These are phyloP conservation scores for Cybosia mesomella DNA, from an alignment of 2,888 invertebrate species.

Conservation along the genomic window DNA sequence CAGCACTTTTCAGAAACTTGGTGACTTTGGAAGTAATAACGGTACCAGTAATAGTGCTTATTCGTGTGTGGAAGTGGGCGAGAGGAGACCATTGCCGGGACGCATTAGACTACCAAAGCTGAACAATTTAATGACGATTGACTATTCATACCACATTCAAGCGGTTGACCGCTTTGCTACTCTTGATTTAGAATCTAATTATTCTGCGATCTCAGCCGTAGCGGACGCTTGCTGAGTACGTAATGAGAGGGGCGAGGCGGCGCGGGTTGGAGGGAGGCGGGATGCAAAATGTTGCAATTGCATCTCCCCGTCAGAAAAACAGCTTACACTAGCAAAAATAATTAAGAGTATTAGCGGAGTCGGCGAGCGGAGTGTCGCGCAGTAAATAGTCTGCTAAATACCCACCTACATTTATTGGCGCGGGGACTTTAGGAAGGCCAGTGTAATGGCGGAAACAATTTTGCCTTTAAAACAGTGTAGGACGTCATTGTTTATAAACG, in stretches of 20 bases:
- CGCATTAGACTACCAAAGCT: constrained; percentile 84
- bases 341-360: constrained; percentile 85
- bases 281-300: constrained; percentile 85
- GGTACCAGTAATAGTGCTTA: constrained; percentile 29
- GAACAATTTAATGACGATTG: constrained; percentile 86
- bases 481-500: constrained; percentile 69
- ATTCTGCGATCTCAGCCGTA: constrained; percentile 83
- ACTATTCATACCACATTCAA: constrained; percentile 85
- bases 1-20: constrained; percentile 30
- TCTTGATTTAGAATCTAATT: constrained; percentile 86
- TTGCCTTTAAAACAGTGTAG: constrained; percentile 76
- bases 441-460: constrained; percentile 81
- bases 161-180: constrained; percentile 83
- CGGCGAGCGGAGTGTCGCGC: constrained; percentile 80
- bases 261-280: constrained; percentile 57
- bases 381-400: constrained; percentile 85
- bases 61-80: constrained; percentile 44
- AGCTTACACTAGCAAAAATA: constrained; percentile 86
- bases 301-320: constrained; percentile 84
- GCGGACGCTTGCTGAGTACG: constrained; percentile 76
- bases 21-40: constrained; percentile 45
- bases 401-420: constrained; percentile 85
- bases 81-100: constrained; percentile 59
- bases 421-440: constrained; percentile 72
- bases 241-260: constrained; percentile 75